A percentile compares a stretch with the other conserved stretches of the same genome.
These are phyloP conservation scores for Magallana ariakensis DNA, from an alignment of 1,140 invertebrate genomes.

Conservation along the genomic window DNA sequence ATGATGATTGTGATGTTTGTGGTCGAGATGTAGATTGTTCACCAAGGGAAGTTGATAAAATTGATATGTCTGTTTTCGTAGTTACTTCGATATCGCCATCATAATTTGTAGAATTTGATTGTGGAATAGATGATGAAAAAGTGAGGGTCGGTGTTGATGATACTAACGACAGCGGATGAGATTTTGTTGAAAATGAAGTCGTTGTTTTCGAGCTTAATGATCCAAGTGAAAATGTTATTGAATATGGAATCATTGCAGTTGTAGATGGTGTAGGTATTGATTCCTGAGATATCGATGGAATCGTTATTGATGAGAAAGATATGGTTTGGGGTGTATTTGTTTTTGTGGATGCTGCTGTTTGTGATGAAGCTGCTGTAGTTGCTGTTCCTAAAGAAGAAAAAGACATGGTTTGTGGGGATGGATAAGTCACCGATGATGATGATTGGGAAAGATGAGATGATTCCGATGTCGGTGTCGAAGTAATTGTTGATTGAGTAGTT, in stretches of 20 bases:
- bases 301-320: neutral
- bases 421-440: too few species aligned
- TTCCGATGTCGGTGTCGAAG: too few species aligned
- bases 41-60: too few species aligned
- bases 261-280: neutral
- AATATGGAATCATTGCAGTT: neutral
- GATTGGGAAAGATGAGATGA: too few species aligned
- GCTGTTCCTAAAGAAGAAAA: too few species aligned
- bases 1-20: too few species aligned
- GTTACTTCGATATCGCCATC: neutral
- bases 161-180: neutral
- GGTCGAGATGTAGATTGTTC: too few species aligned
- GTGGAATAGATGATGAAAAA: neutral
- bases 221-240: neutral
- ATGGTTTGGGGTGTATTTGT: neutral
- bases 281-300: neutral
- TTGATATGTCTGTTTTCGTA: too few species aligned
- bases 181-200: neutral
- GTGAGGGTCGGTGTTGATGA: neutral
- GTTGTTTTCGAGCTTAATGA: neutral
- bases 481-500: too few species aligned
- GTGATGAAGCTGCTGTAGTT: too few species aligned
- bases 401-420: too few species aligned
- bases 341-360: neutral
- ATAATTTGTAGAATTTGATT: too few species aligned